Conservation (phyloP, 2,797 vertebrate genomes). For the Euphonia xanthogaster region DNA sequence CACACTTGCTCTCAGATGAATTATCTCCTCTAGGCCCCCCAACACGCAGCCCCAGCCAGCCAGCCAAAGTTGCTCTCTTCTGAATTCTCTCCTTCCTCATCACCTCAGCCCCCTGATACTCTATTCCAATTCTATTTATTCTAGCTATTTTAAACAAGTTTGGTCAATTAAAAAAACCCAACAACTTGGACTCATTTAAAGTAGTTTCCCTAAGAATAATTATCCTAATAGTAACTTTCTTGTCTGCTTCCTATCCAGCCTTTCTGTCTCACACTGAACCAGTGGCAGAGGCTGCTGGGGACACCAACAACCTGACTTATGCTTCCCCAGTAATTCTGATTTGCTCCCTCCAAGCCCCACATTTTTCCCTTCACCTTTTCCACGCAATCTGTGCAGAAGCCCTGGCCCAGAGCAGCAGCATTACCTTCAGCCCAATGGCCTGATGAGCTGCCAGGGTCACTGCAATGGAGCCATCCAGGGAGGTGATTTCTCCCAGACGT, state of each 20-base stretch:
- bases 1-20: not conserved
- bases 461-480: conserved; percentile 85
- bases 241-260: not conserved
- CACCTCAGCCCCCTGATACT: not conserved
- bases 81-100: not conserved
- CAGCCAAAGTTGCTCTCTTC: not conserved
- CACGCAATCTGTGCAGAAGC: not conserved
- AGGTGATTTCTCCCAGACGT: conserved; percentile 87
- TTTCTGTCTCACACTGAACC: not conserved
- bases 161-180: not conserved
- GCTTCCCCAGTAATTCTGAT: not conserved
- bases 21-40: not conserved
- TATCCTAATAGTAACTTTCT: not conserved
- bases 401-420: not conserved
- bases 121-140: not conserved
- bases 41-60: not conserved
- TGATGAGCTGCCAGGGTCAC: conserved; percentile 95
- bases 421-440: conserved; percentile 95
- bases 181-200: not conserved
- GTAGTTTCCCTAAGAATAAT: not conserved
- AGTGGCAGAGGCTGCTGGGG: not conserved
- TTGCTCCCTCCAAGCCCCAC: not conserved
- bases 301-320: not conserved
- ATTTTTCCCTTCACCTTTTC: not conserved
- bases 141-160: not conserved